A percentile compares a stretch with the other conserved stretches of the same genome.
phyloP scores from a whole-genome alignment of 2,888 invertebrate species.

The Tinea trinotella region DNA sequence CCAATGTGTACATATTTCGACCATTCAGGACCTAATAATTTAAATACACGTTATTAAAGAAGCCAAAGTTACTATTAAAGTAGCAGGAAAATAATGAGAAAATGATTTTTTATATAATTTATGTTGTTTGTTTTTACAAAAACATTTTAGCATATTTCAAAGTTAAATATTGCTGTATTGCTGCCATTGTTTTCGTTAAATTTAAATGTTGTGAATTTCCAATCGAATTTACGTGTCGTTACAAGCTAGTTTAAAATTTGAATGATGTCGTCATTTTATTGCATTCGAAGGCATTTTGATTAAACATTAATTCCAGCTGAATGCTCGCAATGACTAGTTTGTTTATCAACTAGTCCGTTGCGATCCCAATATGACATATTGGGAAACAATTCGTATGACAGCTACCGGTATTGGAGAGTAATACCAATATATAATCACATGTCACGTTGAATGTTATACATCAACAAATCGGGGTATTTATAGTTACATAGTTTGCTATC shows the following conservation, averaged over 20 bases:
- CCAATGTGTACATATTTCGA: slow-evolving; percentile 47
- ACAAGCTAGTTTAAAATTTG: neutral
- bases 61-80: too few species aligned
- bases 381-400: neutral
- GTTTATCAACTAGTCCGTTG: too few species aligned
- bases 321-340: neutral
- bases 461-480: neutral
- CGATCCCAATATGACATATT: neutral
- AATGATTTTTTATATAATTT: too few species aligned
- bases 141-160: too few species aligned
- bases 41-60: too few species aligned
- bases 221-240: too few species aligned
- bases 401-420: neutral
- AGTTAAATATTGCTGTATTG: too few species aligned
- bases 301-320: neutral
- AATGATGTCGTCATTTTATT: neutral
- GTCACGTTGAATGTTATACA: neutral
- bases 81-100: too few species aligned
- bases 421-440: neutral
- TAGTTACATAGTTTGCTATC: neutral
- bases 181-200: too few species aligned
- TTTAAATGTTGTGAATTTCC: too few species aligned
- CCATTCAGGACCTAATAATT: slow-evolving; percentile 53
- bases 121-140: too few species aligned
- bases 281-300: neutral